Percentiles rank a stretch among this genome's conserved stretches.
Conservation (phyloP, 2,888 invertebrate genomes). For the Sericinus montela region DNA sequence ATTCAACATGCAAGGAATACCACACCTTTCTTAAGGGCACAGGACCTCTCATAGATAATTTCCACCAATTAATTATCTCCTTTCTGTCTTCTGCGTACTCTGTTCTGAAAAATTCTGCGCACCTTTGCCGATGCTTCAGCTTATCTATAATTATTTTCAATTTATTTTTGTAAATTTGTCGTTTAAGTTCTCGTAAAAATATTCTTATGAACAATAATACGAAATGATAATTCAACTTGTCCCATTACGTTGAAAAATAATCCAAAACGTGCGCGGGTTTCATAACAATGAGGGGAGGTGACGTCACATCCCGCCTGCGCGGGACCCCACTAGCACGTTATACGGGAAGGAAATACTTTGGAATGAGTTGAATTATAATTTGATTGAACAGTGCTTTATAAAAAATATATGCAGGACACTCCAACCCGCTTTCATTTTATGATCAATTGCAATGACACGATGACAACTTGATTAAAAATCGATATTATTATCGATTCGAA, state of each 20-base stretch:
- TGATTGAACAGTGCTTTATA: background rate
- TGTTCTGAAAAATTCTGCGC: too few relatives aligned
- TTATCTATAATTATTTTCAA: too few relatives aligned
- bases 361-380: slow-evolving; percentile 22
- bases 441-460: background rate
- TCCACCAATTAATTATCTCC: too few relatives aligned
- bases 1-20: too few relatives aligned
- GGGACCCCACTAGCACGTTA: slow-evolving; percentile 22
- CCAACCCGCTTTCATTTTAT: background rate
- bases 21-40: too few relatives aligned
- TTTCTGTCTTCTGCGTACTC: too few relatives aligned
- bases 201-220: background rate
- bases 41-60: too few relatives aligned
- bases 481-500: too few relatives aligned
- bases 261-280: slow-evolving; percentile 14
- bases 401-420: background rate
- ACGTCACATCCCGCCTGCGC: slow-evolving; percentile 45
- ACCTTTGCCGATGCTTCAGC: too few relatives aligned
- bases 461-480: too few relatives aligned
- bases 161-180: too few relatives aligned
- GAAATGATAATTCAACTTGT: slow-evolving; percentile 1
- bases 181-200: background rate
- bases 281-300: slow-evolving; percentile 35
- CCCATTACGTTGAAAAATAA: slow-evolving; percentile 8
- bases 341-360: slow-evolving; percentile 23